These are phyloP conservation scores for Arvicanthis niloticus DNA, from an alignment of 2,113 vertebrate genomes.

Conservation along the genomic window DNA sequence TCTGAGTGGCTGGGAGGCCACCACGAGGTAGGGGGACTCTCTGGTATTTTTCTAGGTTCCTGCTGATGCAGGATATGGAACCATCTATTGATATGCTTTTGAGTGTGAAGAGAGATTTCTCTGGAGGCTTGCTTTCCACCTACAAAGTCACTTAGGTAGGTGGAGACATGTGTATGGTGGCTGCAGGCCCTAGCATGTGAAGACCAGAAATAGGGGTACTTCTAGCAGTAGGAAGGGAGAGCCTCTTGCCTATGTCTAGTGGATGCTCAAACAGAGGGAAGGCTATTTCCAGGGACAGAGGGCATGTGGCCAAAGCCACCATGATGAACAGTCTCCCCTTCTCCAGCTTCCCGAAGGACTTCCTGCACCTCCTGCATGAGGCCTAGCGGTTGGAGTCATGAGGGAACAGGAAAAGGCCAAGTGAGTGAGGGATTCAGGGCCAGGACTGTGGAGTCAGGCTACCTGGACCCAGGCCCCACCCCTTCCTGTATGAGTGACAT, in stretches of 20 bases:
- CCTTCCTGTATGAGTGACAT: background rate
- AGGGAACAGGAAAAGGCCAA: background rate
- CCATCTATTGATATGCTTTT: accelerated
- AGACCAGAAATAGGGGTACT: background rate
- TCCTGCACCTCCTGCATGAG: background rate
- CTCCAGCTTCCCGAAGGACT: background rate
- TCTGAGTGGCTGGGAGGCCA: background rate
- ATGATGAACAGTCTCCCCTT: background rate
- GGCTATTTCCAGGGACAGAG: background rate
- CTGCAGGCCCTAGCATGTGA: accelerated
- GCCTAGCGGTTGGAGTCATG: background rate
- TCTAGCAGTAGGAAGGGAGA: background rate
- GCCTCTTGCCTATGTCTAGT: background rate
- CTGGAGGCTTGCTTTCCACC: background rate
- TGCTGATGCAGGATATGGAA: background rate
- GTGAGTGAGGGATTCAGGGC: too few relatives aligned
- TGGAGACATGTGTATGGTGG: accelerated
- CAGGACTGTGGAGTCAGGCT: background rate
- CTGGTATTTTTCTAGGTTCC: background rate
- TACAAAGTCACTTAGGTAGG: background rate
- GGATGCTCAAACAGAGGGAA: background rate
- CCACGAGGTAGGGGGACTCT: accelerated
- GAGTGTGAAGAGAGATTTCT: background rate
- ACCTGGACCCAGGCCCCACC: background rate
- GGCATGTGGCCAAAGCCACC: background rate